Evolutionary conservation across 30 jellyfish, hydroid and myxozoan species (phyloP), one percentile per base, ranked within the genome.

Genomic region (Aurelia aurita complex sp. Pacific): DNA sequence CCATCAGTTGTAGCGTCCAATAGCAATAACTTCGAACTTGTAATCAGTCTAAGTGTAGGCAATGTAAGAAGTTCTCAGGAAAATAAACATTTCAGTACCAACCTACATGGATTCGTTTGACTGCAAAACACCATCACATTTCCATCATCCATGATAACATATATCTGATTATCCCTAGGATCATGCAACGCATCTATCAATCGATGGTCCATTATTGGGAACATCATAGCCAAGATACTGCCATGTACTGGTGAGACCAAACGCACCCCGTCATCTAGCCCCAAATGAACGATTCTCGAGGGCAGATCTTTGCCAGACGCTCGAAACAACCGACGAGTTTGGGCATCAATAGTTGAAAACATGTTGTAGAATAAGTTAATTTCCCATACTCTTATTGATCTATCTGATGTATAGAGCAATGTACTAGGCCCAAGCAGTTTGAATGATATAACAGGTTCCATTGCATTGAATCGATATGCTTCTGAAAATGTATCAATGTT

Each of bases 31-130:
- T 23, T 0, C 29, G 29, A 23, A 23, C 29, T 10, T 10, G 16
- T 55, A 17, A 55, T 10, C 67, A 12, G 16, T 17, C 67, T 0
- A 10, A 10, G 0, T 55, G 13, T 65, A 34, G 5, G 54, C 10
- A 18, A 15, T 23, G 40, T 32, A 68, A 0, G 17, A 18, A 5
- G 11, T n/a, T n/a, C 7, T 35, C 54, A 6, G 14, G 79, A 16
- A 18, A 38, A 4, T 17, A 72, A 72, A 72, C 19, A 3, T 51
- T 51, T 19, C 19, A 83, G 11, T 85, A 52, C 80, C 12, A 9
- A 94, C 99, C 99, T 89, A 97, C 97, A 89, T 0, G 99, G 99
- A 60, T 94, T 94, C 2, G 99, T 89, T 69, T 51, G 68, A 14
- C 97, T 74, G 4, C 96, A 89, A 34, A 89, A 83, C 5, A 89